Evolutionary conservation across 2,888 invertebrate genomes (phyloP).

Genomic region (Epistrophella euchroma): DNA sequence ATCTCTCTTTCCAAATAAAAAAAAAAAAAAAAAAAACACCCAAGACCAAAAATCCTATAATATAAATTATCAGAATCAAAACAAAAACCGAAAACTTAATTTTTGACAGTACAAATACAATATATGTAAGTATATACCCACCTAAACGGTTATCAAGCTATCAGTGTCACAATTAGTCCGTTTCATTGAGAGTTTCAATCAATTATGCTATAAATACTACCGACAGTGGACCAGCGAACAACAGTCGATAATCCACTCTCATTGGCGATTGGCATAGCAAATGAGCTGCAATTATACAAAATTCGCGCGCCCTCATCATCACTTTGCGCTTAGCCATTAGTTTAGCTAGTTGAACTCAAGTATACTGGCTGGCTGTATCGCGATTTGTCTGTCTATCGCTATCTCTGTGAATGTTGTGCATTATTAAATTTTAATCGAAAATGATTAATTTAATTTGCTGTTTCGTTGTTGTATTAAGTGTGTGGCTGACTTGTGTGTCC

Average conservation of each 20-base stretch:
- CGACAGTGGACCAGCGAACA: slow-evolving; percentile 59
- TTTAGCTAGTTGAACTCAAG: neutral
- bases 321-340: slow-evolving; percentile 32
- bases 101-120: slow-evolving; percentile 7
- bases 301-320: slow-evolving; percentile 24
- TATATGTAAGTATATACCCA: too few relatives aligned
- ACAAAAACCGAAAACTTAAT: slow-evolving; percentile 4
- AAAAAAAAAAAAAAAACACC: neutral
- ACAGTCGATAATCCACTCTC: slow-evolving; percentile 65
- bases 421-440: slow-evolving; percentile 56
- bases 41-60: slow-evolving; percentile 1
- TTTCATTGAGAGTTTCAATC: slow-evolving; percentile 22
- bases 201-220: slow-evolving; percentile 68
- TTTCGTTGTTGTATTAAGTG: slow-evolving; percentile 49
- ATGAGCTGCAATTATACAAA: slow-evolving; percentile 46
- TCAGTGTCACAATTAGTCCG: slow-evolving; percentile 47
- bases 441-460: slow-evolving; percentile 56
- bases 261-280: slow-evolving; percentile 33
- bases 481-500: slow-evolving; percentile 37
- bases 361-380: neutral
- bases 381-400: slow-evolving; percentile 8
- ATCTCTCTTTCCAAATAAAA: neutral
- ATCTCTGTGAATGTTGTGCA: slow-evolving; percentile 18
- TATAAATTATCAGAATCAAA: slow-evolving; percentile 19
- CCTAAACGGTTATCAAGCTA: slow-evolving; percentile 55